A percentile compares a stretch with the other conserved stretches of the same genome.
Conservation (phyloP, 1,140 invertebrate genomes). For the Amphibalanus amphitrite region DNA sequence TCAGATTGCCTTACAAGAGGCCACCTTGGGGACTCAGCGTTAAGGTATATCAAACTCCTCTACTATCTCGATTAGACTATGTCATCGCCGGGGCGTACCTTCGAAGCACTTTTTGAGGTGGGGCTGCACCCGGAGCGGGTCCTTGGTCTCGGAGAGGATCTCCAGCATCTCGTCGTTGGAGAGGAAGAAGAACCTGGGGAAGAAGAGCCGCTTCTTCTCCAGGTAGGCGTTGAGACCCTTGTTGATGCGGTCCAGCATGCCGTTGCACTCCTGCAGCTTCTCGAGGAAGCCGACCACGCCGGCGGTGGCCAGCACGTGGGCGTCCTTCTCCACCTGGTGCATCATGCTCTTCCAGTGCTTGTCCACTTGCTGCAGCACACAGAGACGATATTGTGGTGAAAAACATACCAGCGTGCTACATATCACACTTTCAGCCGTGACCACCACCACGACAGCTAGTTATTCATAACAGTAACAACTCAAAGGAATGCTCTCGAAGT, state of each 20-base stretch:
- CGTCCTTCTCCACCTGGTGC: slow-evolving; percentile 43
- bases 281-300: slow-evolving; percentile 59
- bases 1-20: too few relatives aligned
- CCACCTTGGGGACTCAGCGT: too few relatives aligned
- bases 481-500: too few relatives aligned
- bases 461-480: too few relatives aligned
- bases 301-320: slow-evolving; percentile 59
- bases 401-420: too few relatives aligned
- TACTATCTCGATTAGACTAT: too few relatives aligned
- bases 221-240: slow-evolving; percentile 90
- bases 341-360: slow-evolving; percentile 73
- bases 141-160: slow-evolving; percentile 20
- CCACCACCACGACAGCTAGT: too few relatives aligned
- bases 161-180: slow-evolving; percentile 91
- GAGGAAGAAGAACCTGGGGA: slow-evolving; percentile 90
- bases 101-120: slow-evolving; percentile 93
- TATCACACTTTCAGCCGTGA: too few relatives aligned
- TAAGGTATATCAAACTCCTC: too few relatives aligned
- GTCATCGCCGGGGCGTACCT: too few relatives aligned
- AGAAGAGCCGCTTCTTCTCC: slow-evolving; percentile 88
- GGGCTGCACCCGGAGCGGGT: slow-evolving; percentile 77
- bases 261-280: slow-evolving; percentile 45
- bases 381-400: too few relatives aligned
- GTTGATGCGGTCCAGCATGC: slow-evolving; percentile 69
- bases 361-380: slow-evolving; percentile 48